These are phyloP conservation scores for Pristionchus fissidentatus DNA, from an alignment of 2,888 invertebrate genomes.

Conservation along the genomic window DNA sequence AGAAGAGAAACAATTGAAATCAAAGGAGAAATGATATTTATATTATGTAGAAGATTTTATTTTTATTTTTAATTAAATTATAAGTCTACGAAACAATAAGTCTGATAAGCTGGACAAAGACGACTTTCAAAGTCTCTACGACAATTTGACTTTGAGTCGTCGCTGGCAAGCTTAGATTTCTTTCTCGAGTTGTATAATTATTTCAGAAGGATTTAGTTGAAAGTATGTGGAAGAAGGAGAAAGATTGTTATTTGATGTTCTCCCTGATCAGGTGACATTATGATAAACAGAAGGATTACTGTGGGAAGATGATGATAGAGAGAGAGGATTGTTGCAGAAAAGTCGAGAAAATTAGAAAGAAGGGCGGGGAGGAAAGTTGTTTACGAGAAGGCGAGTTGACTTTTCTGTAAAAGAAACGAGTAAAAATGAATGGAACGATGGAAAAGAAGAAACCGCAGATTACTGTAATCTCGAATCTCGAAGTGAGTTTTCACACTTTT, in stretches of 20 bases:
- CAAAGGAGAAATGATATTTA: neutral
- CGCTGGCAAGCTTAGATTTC: too few species aligned
- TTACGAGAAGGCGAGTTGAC: constrained; percentile 15
- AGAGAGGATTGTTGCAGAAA: neutral
- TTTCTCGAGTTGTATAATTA: neutral
- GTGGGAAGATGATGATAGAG: constrained; percentile 9
- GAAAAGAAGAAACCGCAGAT: neutral
- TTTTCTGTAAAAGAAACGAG: constrained; percentile 1
- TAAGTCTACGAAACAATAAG: constrained; percentile 10
- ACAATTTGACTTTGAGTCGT: too few species aligned
- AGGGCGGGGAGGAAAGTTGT: neutral
- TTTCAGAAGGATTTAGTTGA: neutral
- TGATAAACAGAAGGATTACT: constrained; percentile 35
- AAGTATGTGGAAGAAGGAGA: neutral
- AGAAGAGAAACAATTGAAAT: neutral
- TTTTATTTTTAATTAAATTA: too few species aligned
- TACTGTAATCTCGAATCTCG: too few species aligned
- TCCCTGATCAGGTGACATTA: constrained; percentile 21
- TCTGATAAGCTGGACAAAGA: too few species aligned
- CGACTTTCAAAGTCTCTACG: too few species aligned
- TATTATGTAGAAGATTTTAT: too few species aligned
- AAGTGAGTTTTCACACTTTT: neutral
- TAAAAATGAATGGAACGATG: neutral
- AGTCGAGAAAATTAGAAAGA: constrained; percentile 30
- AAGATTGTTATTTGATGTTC: neutral